A percentile compares a stretch with the other conserved stretches of the same genome.
These are phyloP conservation scores for Myioborus melanocephalus DNA, from an alignment of 2,797 vertebrate species.

Conservation along the genomic window DNA sequence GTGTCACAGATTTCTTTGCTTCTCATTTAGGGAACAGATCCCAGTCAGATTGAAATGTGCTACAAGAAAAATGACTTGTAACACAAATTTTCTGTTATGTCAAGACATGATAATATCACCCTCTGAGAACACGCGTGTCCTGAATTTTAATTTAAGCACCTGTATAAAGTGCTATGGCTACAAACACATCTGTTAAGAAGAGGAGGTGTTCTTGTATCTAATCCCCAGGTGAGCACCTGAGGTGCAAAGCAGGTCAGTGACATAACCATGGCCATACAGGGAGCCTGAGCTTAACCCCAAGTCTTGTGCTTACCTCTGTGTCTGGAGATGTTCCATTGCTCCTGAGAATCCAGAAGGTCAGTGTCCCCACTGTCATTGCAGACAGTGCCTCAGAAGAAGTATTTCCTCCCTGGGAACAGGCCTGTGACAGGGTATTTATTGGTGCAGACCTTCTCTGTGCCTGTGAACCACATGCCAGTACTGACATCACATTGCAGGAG, in stretches of 20 bases:
- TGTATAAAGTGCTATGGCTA: not conserved
- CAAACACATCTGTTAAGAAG: not conserved
- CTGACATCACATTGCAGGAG: constrained; percentile 75
- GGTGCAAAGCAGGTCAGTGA: not conserved
- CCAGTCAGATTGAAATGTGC: not conserved
- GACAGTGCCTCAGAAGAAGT: constrained; percentile 70
- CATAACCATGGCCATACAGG: not conserved
- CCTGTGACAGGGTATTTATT: constrained; percentile 71
- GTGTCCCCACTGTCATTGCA: constrained; percentile 68
- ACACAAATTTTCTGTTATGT: not conserved
- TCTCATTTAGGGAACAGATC: not conserved
- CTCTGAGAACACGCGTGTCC: fast-evolving
- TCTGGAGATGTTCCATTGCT: constrained; percentile 69
- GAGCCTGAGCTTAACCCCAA: not conserved
- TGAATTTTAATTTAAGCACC: not conserved
- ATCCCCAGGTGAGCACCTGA: not conserved
- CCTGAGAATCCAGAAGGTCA: constrained; percentile 72
- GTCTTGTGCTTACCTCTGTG: constrained; percentile 40
- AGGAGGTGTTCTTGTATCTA: not conserved
- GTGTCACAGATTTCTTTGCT: not conserved
- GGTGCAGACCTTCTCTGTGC: constrained; percentile 67
- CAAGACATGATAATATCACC: not conserved
- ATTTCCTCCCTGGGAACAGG: constrained; percentile 74
- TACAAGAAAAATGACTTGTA: not conserved
- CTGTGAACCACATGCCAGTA: constrained; percentile 71